These are phyloP conservation scores for Perca flavescens DNA, from an alignment of 2,113 vertebrate species.

Conservation along the genomic window DNA sequence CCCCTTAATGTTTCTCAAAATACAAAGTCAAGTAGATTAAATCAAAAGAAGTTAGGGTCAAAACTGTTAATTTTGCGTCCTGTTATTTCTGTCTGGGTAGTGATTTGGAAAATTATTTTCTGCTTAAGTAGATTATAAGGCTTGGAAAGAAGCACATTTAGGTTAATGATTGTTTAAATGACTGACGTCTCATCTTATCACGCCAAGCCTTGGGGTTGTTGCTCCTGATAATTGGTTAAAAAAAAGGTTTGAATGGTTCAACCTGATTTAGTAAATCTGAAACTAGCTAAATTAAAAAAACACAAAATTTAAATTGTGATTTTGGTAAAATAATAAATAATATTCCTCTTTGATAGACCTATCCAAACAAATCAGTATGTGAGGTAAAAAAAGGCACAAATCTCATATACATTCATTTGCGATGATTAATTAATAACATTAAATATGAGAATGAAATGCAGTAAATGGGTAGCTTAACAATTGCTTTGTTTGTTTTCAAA, in stretches of 20 bases:
- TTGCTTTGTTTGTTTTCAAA: constrained; percentile 11
- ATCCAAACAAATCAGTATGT: not conserved
- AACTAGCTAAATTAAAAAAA: not conserved
- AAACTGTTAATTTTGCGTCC: not conserved
- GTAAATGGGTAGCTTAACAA: not conserved
- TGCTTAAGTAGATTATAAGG: not conserved
- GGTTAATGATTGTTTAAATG: not conserved
- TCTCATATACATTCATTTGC: not conserved
- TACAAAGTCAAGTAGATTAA: not conserved
- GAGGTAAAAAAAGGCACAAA: not conserved
- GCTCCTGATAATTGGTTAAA: too few species aligned
- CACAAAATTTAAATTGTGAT: not conserved
- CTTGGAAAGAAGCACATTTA: not conserved
- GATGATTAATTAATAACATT: not conserved
- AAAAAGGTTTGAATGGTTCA: not conserved
- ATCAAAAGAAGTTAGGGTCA: not conserved
- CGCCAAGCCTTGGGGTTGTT: not conserved
- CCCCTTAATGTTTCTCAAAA: too few species aligned
- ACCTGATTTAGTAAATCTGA: not conserved
- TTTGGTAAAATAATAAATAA: not conserved
- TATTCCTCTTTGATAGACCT: not conserved
- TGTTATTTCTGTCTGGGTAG: not conserved
- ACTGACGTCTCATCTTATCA: not conserved
- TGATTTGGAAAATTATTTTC: not conserved
- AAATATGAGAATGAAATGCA: not conserved